Evolutionary conservation across 2,797 vertebrate genomes (phyloP).

Genomic region (Myotis pilosus): DNA sequence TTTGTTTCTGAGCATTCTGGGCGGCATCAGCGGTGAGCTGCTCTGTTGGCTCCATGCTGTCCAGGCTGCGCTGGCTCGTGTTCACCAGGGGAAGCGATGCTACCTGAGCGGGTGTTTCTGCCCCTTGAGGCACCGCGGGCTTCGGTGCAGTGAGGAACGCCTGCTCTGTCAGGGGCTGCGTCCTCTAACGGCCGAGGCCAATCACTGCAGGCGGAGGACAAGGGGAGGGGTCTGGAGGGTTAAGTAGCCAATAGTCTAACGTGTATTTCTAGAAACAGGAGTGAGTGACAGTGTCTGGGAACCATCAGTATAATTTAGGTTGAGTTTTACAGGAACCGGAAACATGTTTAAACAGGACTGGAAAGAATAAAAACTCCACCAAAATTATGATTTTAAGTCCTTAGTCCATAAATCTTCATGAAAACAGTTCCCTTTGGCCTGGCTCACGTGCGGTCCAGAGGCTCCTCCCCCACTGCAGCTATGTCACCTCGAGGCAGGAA

Average conservation of each 20-base stretch:
- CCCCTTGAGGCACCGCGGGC: too few species aligned
- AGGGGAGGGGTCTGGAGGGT: not conserved
- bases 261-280: not conserved
- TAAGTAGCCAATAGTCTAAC: not conserved
- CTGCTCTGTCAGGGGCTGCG: accelerated
- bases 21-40: accelerated
- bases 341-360: not conserved
- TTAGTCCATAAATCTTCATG: not conserved
- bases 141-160: not conserved
- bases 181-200: not conserved
- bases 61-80: accelerated
- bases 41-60: accelerated
- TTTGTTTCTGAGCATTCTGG: not conserved
- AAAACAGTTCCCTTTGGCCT: not conserved
- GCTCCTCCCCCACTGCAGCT: not conserved
- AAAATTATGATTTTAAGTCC: not conserved
- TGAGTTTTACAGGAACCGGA: not conserved
- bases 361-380: not conserved
- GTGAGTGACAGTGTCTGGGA: not conserved
- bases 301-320: not conserved
- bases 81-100: not conserved
- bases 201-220: not conserved
- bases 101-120: not conserved
- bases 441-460: not conserved
- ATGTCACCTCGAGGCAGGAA: accelerated